Conservation (phyloP, 2,113 vertebrate genomes). For the Ceyx margarethae region DNA sequence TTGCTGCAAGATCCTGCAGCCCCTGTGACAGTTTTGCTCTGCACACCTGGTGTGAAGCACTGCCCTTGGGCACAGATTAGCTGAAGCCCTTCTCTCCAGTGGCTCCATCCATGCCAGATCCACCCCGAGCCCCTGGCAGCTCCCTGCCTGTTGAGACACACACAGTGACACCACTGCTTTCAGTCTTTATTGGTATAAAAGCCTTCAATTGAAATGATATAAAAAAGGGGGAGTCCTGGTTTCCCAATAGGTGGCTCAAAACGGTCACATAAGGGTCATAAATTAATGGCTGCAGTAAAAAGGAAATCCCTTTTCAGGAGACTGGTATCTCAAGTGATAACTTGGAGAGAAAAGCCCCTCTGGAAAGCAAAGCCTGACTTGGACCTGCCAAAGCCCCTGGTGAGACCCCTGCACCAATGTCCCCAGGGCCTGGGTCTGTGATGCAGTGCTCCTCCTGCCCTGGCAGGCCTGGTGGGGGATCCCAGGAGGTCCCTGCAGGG, state of each 20-base stretch:
- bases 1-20: too few species aligned
- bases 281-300: neutral
- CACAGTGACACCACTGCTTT: accelerated
- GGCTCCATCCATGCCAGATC: too few species aligned
- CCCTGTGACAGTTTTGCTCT: too few species aligned
- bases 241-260: neutral
- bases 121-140: accelerated
- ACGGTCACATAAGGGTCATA: neutral
- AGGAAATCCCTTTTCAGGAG: neutral
- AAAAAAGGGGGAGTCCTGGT: neutral
- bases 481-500: accelerated
- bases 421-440: accelerated
- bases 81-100: neutral
- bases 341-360: neutral
- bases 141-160: neutral
- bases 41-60: too few species aligned
- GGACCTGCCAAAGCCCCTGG: neutral
- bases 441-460: neutral
- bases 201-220: neutral
- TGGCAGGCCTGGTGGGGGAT: accelerated
- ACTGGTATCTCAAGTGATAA: neutral
- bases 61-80: too few species aligned
- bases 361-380: neutral
- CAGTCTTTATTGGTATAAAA: slow-evolving; percentile 62
- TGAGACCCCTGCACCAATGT: neutral